phyloP scores from a whole-genome alignment of 2,113 vertebrate species.

The Halcyon malimbica region DNA sequence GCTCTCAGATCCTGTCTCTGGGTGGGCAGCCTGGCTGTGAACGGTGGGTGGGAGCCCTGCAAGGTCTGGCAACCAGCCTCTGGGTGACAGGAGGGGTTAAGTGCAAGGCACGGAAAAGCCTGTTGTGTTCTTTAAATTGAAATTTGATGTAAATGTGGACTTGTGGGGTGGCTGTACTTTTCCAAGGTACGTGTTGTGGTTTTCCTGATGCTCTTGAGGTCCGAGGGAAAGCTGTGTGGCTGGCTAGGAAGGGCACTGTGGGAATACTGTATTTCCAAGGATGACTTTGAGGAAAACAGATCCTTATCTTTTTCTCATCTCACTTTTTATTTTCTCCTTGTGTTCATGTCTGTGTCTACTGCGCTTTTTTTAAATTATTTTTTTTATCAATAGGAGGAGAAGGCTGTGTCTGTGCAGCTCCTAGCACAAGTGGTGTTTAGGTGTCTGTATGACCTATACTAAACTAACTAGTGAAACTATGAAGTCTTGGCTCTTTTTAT shows the following conservation, averaged over 20 bases:
- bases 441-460: neutral
- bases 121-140: neutral
- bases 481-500: neutral
- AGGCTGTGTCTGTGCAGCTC: neutral
- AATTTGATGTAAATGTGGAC: neutral
- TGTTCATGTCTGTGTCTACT: neutral
- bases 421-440: neutral
- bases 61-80: fast-evolving
- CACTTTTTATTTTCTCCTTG: neutral
- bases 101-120: neutral
- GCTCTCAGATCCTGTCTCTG: fast-evolving
- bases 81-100: neutral
- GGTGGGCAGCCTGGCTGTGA: neutral
- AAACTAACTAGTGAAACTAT: neutral
- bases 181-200: neutral
- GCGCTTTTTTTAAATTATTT: neutral
- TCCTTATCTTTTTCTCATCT: neutral
- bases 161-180: neutral
- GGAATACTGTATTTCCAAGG: slow-evolving; percentile 7
- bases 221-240: neutral
- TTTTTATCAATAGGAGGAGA: neutral
- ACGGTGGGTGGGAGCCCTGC: fast-evolving
- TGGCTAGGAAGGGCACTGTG: neutral
- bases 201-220: neutral
- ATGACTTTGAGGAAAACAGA: neutral